Base-by-base conservation (phyloP, 2,888 invertebrate genomes). In the Pteria penguin region DNA sequence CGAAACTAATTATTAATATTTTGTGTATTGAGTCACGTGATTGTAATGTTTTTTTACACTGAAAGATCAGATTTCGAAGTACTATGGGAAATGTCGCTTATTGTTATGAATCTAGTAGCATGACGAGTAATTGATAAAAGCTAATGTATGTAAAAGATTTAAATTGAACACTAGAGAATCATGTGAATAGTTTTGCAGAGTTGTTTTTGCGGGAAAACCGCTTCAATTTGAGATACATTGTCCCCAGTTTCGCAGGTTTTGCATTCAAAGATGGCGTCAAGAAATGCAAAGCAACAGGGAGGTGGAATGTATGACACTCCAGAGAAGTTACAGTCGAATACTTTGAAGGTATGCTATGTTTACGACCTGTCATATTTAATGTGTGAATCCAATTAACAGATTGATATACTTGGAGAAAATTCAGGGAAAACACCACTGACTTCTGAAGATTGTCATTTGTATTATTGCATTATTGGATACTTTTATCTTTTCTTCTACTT, bases 321-420 rank as follows among this genome's bases (percentile, higher is more conserved):
- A 2, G 88, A 88, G 67, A 89, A 89, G 80, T 81, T 89, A 55
- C 87, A 89, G 75, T 88, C 89, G 1, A 90, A 87, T 75, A 90
- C 90, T 14, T 77, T 90, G 29, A 90, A 90, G 89, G 90, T 90
- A 85, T 18, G 72, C 33, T 26, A 45, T 14, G 11, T 18, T 45
- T 45, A 18, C 45, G 8, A 45, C 8, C 8, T 45, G 45, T 14
- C 8, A 45, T 14, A 45, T 45, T 45, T 14, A 18, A 45, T 45
- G 45, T 45, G 45, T n/a, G n/a, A n/a, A n/a, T n/a, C n/a, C n/a
- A n/a, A n/a, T n/a, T n/a, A n/a, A n/a, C n/a, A n/a, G n/a, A n/a
- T n/a, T n/a, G n/a, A n/a, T n/a, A n/a, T n/a, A n/a, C n/a, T n/a
- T n/a, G n/a, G n/a, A n/a, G n/a, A n/a, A n/a, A n/a, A n/a, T n/a